These are phyloP conservation scores for Amphipyra tragopoginis DNA, from an alignment of 2,888 invertebrate species.

Conservation along the genomic window DNA sequence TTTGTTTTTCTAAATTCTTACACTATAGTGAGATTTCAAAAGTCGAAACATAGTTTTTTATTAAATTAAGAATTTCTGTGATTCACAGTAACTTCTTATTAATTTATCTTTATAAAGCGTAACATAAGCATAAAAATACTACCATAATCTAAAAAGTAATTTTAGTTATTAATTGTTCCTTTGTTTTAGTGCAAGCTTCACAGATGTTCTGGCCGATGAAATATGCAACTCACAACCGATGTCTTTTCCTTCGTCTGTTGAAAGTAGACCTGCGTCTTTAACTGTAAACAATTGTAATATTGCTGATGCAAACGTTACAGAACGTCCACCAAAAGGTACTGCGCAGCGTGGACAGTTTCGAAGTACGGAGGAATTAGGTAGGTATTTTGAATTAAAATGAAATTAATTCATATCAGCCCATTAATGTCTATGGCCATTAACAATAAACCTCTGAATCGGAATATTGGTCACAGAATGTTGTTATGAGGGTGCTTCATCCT, in stretches of 20 bases:
- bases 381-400: neutral
- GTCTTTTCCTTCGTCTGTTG: conserved; percentile 70
- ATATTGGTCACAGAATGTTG: too few species aligned
- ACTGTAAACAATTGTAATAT: conserved; percentile 10
- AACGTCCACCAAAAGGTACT: conserved; percentile 73
- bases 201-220: conserved; percentile 79
- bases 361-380: conserved; percentile 83
- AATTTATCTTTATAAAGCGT: too few species aligned
- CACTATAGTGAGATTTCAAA: neutral
- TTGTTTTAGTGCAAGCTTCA: conserved; percentile 73
- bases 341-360: conserved; percentile 80
- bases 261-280: conserved; percentile 16
- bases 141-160: too few species aligned
- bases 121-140: too few species aligned
- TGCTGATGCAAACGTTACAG: conserved; percentile 14
- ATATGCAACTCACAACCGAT: conserved; percentile 79
- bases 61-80: too few species aligned
- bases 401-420: too few species aligned
- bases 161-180: neutral
- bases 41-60: too few species aligned
- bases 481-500: too few species aligned
- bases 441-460: too few species aligned
- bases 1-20: neutral
- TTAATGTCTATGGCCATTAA: too few species aligned
- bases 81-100: too few species aligned